A percentile compares a stretch with the other conserved stretches of the same genome.
Evolutionary conservation across 2,888 invertebrate genomes (phyloP).

Genomic region (Conchocele bisecta): DNA sequence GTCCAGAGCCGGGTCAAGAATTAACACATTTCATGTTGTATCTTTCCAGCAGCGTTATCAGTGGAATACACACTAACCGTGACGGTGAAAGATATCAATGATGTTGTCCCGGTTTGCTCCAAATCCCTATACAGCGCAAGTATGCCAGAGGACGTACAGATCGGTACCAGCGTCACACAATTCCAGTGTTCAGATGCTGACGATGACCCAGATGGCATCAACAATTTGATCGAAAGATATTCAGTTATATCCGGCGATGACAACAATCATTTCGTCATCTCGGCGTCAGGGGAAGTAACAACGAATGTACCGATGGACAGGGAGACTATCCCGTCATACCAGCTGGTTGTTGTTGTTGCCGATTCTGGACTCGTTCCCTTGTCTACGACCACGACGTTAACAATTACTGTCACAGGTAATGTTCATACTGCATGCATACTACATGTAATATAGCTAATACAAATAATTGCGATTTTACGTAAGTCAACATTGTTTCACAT

Average conservation of each 20-base stretch:
- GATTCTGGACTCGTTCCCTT: conserved; percentile 54
- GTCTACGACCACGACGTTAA: conserved; percentile 52
- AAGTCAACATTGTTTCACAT: too few relatives aligned
- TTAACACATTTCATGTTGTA: too few relatives aligned
- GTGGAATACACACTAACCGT: conserved; percentile 64
- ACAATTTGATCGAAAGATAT: too few relatives aligned
- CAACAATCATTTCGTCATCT: conserved; percentile 40
- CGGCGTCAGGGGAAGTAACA: conserved; percentile 40
- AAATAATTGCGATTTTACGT: too few relatives aligned
- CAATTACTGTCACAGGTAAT: conserved; percentile 65
- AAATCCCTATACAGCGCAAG: conserved; percentile 51
- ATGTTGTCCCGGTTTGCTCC: conserved; percentile 71
- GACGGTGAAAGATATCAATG: conserved; percentile 68
- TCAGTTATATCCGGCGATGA: too few relatives aligned
- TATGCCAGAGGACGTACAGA: conserved; percentile 61
- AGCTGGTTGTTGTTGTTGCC: conserved; percentile 51
- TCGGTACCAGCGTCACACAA: conserved; percentile 55
- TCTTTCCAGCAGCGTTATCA: too few relatives aligned
- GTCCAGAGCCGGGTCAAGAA: too few relatives aligned
- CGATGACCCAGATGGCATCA: too few relatives aligned
- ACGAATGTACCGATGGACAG: conserved; percentile 49
- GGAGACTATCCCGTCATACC: conserved; percentile 54
- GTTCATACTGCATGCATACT: too few relatives aligned
- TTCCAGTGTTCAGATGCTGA: conserved; percentile 67
- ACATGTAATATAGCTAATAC: too few relatives aligned